Evolutionary conservation across 1,140 invertebrate species (phyloP), one percentile per base, ranked within the genome.

Genomic region (Drosophila simulans): DNA sequence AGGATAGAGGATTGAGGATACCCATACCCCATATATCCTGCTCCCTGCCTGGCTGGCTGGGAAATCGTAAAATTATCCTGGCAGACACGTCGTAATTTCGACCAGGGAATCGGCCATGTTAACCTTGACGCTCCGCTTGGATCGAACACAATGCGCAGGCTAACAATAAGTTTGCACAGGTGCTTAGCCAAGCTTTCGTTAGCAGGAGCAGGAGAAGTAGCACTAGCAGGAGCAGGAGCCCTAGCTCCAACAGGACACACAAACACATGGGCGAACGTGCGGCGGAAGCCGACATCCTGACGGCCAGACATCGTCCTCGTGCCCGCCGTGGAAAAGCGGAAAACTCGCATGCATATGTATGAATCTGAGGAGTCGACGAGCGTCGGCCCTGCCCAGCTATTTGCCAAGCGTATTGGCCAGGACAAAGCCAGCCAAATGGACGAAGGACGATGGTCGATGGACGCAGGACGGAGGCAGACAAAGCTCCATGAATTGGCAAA

Each of bases 61-160:
- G 90, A 91, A 91, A 91, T 91, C 90, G 90, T 91, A 91, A 91
- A 91, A 91, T 91, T 91, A 91, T 91, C 90, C 85, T 90, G 90
- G 80, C 82, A 91, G 90, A 91, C 90, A 91, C 90, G 52, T 91
- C 86, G 90, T 91, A 91, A 91, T 77, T 91, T 80, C 39, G 49
- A 46, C 74, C 27, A 54, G 40, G 45, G 45, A 37, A 48, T 27
- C 60, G 42, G 45, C 54, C 60, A 51, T 64, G 84, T 84, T 88
- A 88, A 88, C 84, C 84, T 88, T 88, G 84, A 88, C 84, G 84
- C 75, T 78, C 64, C 46, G 68, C 57, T 82, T 63, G 48, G 35
- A 76, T 76, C 72, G 72, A 76, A 89, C 75, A 88, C 83, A 88
- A 88, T 80, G 83, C 83, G 84, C 83, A 88, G 68, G 75, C 84